These are phyloP conservation scores for Rhagonycha lutea DNA, from an alignment of 2,888 invertebrate genomes.

Conservation along the genomic window DNA sequence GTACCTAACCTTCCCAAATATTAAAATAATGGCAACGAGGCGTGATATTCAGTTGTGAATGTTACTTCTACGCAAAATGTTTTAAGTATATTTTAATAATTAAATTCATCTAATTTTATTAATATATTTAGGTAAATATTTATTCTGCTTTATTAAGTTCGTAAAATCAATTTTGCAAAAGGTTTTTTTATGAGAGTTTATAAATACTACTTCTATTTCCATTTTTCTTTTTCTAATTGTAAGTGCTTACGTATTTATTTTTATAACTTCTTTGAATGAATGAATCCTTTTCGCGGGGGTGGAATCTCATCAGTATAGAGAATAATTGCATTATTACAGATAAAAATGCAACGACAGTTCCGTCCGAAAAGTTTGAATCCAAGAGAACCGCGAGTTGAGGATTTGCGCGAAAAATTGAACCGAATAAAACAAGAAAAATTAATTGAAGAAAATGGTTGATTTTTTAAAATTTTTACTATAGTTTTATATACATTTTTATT, in stretches of 20 bases:
- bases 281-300: not conserved
- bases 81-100: not conserved
- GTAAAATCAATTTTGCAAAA: not conserved
- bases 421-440: conserved; percentile 34
- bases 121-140: not conserved
- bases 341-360: not conserved
- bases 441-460: conserved; percentile 6
- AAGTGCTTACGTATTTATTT: not conserved
- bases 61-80: not conserved
- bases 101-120: not conserved
- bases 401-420: conserved; percentile 40
- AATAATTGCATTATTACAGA: not conserved
- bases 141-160: not conserved
- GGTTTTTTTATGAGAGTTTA: not conserved
- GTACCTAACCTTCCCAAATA: not conserved
- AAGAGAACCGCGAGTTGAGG: conserved; percentile 11
- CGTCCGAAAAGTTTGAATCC: not conserved
- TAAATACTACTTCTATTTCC: not conserved
- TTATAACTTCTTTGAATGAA: not conserved
- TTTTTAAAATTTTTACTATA: not conserved
- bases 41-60: not conserved
- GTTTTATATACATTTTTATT: not conserved
- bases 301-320: not conserved
- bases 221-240: not conserved
- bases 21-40: not conserved